Evolutionary conservation across 2,113 vertebrate genomes (phyloP).

Genomic region (Mobula birostris): DNA sequence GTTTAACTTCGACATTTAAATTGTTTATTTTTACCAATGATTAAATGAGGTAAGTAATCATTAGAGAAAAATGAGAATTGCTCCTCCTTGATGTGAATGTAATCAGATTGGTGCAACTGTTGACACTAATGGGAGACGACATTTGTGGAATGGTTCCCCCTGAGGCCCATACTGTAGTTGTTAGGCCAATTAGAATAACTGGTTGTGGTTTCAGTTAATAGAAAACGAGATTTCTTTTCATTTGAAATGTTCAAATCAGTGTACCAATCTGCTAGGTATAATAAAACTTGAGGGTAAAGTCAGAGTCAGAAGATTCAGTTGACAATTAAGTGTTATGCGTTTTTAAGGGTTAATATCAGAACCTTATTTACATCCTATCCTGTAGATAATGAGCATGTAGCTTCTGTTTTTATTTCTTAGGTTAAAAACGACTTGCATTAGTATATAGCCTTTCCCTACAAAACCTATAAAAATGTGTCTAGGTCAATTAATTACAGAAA

Average conservation of each 20-base stretch:
- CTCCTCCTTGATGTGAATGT: slow-evolving; percentile 34
- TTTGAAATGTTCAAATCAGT: slow-evolving; percentile 20
- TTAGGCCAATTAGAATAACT: slow-evolving; percentile 37
- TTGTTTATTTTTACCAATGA: slow-evolving; percentile 30
- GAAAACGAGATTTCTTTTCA: slow-evolving; percentile 31
- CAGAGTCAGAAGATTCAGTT: background rate
- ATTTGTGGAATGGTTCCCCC: slow-evolving; percentile 32
- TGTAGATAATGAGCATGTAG: background rate
- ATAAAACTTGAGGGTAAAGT: background rate
- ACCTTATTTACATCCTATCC: background rate
- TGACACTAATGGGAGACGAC: slow-evolving; percentile 34
- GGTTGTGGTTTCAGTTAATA: slow-evolving; percentile 38
- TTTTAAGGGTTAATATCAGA: background rate
- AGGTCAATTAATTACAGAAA: background rate
- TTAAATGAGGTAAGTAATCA: slow-evolving; percentile 38
- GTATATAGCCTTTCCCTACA: background rate
- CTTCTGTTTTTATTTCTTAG: background rate
- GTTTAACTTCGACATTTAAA: slow-evolving; percentile 28
- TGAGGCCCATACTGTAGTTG: slow-evolving; percentile 30
- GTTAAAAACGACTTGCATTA: background rate
- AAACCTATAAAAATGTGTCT: background rate
- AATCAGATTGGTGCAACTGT: slow-evolving; percentile 30
- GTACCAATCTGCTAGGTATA: background rate
- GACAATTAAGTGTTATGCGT: background rate
- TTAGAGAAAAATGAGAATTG: slow-evolving; percentile 35